phyloP scores from a whole-genome alignment of 1,140 invertebrate species.

The Druon quercuslanigerum region DNA sequence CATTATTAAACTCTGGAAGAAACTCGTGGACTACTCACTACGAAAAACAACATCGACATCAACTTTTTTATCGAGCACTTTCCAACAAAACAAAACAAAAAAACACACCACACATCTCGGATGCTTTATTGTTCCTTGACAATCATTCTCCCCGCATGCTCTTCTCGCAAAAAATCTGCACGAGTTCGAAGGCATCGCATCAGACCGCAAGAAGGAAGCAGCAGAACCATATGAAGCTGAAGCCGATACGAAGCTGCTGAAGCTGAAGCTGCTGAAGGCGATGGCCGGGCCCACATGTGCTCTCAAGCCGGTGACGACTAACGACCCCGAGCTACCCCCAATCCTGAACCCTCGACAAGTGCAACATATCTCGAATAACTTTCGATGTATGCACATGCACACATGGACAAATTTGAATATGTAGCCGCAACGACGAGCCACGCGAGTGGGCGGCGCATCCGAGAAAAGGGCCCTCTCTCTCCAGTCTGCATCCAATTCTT shows the following conservation, averaged over 20 bases:
- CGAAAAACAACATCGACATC: too few relatives aligned
- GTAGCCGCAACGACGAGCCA: conserved; percentile 53
- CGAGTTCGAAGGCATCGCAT: conserved; percentile 30
- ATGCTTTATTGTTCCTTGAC: conserved; percentile 23
- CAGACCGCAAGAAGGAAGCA: conserved; percentile 35
- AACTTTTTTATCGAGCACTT: neutral
- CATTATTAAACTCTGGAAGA: too few relatives aligned
- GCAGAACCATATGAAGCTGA: too few relatives aligned
- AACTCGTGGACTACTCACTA: too few relatives aligned
- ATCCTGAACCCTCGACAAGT: neutral
- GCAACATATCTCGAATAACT: neutral
- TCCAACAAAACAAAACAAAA: too few relatives aligned
- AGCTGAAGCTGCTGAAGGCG: conserved; percentile 21
- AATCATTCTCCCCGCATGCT: conserved; percentile 8
- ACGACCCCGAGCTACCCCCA: conserved; percentile 43
- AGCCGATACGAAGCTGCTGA: too few relatives aligned
- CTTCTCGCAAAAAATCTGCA: conserved; percentile 33
- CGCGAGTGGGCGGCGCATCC: conserved; percentile 72
- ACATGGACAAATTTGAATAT: too few relatives aligned
- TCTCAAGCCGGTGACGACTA: conserved; percentile 32
- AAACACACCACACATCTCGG: neutral
- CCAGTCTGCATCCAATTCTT: neutral
- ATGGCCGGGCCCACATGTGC: conserved; percentile 51
- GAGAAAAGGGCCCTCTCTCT: conserved; percentile 36
- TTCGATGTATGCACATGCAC: too few relatives aligned